Base-by-base conservation (phyloP, 2,888 invertebrate genomes). In the Alitta virens region DNA sequence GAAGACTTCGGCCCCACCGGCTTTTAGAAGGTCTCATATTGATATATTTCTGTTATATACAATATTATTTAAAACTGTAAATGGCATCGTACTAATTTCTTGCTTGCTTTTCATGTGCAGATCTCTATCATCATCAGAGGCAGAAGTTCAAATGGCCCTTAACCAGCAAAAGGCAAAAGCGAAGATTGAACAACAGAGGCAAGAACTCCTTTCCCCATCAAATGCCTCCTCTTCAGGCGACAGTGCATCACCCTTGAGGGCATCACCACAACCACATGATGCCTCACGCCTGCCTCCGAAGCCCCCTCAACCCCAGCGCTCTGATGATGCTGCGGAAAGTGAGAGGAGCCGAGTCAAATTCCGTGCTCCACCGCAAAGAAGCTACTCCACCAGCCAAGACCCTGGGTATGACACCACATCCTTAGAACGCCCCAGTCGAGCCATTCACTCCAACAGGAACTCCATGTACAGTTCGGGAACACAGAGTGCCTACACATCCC, bases 391-490 rank as follows among this genome's bases (percentile, higher is more conserved):
- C 33, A 33, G 12, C 12, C 33, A 33, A 12, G 33, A 33, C 12
- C 5, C 5, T 12, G 33, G 33, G 33, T 46, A 46, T 21, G 18
- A n/a, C 46, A 46, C 46, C 5, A 16, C 18, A n/a, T 46, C 46
- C 7, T 21, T 46, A n/a, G 46, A 46, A n/a, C 5, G 46, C 3
- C 46, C 46, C 3, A 7, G 18, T 3, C 46, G 46, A 5, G 3
- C n/a, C 5, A 18, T n/a, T n/a, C 46, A 18, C 46, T 50, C 63
- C 33, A 63, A 64, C 33, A 53, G 68, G 9, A 60, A 43, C 18
- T 68, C 69, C 40, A 62, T 63, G 12, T 71, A 74, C 60, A 43
- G 67, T n/a, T 74, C 73, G 16, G 74, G 74, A 16, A 68, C 74
- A 18, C 71, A 72, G 55, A 74, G 74, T 60, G 74, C 74, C 1